Evolutionary conservation across 2,888 invertebrate species (phyloP).

Genomic region (Synanthedon vespiformis): DNA sequence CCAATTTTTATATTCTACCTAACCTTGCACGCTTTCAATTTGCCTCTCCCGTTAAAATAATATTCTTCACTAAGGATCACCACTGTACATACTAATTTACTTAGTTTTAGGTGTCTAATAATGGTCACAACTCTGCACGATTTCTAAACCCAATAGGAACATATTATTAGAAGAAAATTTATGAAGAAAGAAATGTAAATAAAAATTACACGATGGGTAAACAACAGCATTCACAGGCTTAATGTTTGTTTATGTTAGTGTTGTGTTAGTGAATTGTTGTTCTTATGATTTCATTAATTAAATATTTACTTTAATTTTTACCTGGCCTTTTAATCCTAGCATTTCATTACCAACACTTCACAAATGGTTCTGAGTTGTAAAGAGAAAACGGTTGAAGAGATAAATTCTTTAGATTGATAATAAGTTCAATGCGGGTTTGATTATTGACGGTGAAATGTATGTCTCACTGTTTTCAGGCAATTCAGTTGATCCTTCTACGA

Average conservation of each 20-base stretch:
- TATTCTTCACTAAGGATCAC: too few relatives aligned
- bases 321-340: too few relatives aligned
- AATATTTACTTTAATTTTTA: too few relatives aligned
- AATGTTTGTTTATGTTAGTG: conserved; percentile 1
- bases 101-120: too few relatives aligned
- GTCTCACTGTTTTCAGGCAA: conserved; percentile 43
- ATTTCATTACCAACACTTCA: not conserved
- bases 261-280: not conserved
- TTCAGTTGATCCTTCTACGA: conserved; percentile 63
- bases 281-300: too few relatives aligned
- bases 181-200: too few relatives aligned
- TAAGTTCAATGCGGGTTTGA: not conserved
- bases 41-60: too few relatives aligned
- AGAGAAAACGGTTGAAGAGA: not conserved
- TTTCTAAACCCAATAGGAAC: too few relatives aligned
- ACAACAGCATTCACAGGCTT: conserved; percentile 1
- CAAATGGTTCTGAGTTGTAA: conserved; percentile 44
- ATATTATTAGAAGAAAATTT: too few relatives aligned
- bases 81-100: not conserved
- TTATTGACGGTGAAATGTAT: conserved; percentile 3
- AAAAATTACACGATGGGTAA: not conserved
- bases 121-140: too few relatives aligned
- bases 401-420: conserved; percentile 1
- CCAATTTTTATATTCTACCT: conserved; percentile 45
- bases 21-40: conserved; percentile 2